Evolutionary conservation across 1,140 invertebrate genomes (phyloP), one percentile per base, ranked within the genome.

Genomic region (Euura saliciscinereae): DNA sequence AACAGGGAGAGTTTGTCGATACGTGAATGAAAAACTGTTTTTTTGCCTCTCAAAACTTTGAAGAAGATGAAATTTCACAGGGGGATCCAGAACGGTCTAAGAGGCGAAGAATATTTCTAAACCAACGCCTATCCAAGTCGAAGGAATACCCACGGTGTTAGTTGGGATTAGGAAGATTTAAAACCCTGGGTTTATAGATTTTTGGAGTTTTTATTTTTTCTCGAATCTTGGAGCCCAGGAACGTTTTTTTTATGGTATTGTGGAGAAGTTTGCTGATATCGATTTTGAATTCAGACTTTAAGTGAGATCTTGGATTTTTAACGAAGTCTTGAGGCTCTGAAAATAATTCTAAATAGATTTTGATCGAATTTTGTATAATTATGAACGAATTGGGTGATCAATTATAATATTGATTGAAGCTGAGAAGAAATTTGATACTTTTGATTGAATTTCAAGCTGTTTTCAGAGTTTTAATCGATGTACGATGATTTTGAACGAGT

Each of bases 81-180:
- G 84, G 91, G 91, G 76, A 91, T 97, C 51, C 78, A 98, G 2
- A 90, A 91, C 68, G 94, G 91, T 1, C 87, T 99, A 44, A 28
- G 92, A 95, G 75, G 92, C 93, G 71, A 97, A 95, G 83, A 92
- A 93, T n/a, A 99, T 99, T 66, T 89, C 89, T 2, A 94, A 92
- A 81, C 98, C 98, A 3, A 98, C 97, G 0, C 98, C 98, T 0
- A 99, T 99, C 84, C 99, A 99, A 90, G 93, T 99, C n/a, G 98
- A 99, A 89, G 98, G 98, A 44, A 94, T 99, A 65, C 98, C 98
- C 3, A 95, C 96, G 8, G 97, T 98, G 89, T 94, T 87, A 85
- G 88, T 84, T 43, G 72, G 46, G 13, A 51, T 42, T 46, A 74
- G 71, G 4, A 51, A 45, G 28, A 28, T 1, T 28, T 28, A 28